These are phyloP conservation scores for Benthochromis sp. DNA, from an alignment of 2,113 vertebrate species.

Conservation along the genomic window DNA sequence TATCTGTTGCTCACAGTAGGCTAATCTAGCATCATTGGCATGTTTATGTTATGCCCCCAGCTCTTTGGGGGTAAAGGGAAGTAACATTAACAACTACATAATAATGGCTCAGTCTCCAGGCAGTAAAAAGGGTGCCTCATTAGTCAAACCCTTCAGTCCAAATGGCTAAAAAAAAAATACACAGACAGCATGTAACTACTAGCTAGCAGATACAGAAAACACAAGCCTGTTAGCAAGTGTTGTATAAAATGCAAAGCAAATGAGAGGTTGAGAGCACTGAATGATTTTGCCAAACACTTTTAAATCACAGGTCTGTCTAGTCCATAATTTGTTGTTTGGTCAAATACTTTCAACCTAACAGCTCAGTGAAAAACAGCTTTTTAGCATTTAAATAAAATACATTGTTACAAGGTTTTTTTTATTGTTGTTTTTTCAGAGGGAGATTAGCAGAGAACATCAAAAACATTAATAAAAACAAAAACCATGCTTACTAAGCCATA, in stretches of 20 bases:
- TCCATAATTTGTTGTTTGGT: neutral
- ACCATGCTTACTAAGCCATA: neutral
- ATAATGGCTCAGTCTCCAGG: neutral
- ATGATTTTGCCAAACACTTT: neutral
- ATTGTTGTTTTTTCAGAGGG: neutral
- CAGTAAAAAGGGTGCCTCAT: neutral
- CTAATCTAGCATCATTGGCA: neutral
- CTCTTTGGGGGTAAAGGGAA: neutral
- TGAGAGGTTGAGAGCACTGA: neutral
- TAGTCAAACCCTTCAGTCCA: neutral
- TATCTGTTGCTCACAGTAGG: neutral
- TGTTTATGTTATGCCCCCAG: neutral
- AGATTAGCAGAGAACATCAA: neutral
- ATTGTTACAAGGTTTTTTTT: no score
- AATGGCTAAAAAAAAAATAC: neutral
- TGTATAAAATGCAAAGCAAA: neutral
- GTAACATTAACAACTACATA: neutral
- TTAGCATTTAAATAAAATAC: neutral
- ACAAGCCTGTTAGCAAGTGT: neutral
- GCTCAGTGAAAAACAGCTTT: neutral
- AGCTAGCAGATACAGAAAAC: neutral
- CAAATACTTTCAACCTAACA: neutral
- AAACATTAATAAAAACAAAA: neutral
- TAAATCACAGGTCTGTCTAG: neutral
- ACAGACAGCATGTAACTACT: neutral